phyloP scores from a whole-genome alignment of 2,888 invertebrate genomes.

The Celastrina argiolus region DNA sequence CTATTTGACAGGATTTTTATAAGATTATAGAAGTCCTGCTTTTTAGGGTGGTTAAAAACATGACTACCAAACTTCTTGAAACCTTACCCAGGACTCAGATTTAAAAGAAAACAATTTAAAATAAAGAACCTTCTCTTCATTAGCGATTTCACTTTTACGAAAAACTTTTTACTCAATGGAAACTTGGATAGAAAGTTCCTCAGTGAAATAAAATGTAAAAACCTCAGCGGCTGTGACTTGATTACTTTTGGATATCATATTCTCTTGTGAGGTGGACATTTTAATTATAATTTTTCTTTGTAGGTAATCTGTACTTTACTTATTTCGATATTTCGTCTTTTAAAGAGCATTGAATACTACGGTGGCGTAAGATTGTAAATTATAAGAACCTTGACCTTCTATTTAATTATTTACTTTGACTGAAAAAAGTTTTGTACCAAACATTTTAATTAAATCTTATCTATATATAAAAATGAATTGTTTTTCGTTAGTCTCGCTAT shows the following conservation, averaged over 20 bases:
- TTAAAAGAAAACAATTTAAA: constrained; percentile 10
- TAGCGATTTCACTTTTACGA: constrained; percentile 4
- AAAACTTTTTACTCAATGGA: constrained; percentile 8
- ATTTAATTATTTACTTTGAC: no score
- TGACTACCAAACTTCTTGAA: no score
- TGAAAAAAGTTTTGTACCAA: no score
- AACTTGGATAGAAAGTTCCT: background rate
- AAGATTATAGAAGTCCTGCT: no score
- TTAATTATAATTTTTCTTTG: background rate
- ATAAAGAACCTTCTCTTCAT: background rate
- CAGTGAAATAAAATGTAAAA: background rate
- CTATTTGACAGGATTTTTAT: no score
- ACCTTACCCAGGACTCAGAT: background rate
- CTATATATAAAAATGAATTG: no score
- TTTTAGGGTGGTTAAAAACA: no score
- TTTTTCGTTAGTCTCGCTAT: no score
- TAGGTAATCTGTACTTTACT: background rate
- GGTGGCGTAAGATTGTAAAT: no score
- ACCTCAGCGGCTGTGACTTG: background rate
- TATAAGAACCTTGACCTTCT: no score
- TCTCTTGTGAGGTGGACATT: background rate
- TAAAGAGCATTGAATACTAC: no score
- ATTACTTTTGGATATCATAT: background rate
- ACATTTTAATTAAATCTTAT: no score
- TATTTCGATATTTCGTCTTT: background rate